phyloP scores from a whole-genome alignment of 2,113 vertebrate species.

The Coregonus clupeaformis region DNA sequence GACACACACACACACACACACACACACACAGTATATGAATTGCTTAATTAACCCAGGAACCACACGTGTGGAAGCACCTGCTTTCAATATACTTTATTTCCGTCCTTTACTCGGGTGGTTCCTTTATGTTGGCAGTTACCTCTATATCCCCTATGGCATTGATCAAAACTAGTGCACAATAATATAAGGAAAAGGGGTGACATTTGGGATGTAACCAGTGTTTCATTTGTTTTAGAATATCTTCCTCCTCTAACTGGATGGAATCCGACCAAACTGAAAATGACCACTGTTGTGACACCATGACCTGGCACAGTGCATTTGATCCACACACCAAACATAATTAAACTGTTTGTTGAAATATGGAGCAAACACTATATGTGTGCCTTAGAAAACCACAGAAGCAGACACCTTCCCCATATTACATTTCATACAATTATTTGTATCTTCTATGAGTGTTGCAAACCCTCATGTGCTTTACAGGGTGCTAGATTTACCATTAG shows the following conservation, averaged over 20 bases:
- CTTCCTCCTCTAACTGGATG: constrained; percentile 10
- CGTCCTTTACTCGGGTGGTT: no score
- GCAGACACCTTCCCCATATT: constrained; percentile 24
- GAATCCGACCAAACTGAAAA: neutral
- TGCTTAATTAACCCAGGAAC: no score
- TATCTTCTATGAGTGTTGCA: constrained; percentile 22
- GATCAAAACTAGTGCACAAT: no score
- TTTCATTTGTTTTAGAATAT: no score
- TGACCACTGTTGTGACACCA: neutral
- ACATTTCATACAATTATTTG: constrained; percentile 29
- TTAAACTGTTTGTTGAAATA: neutral
- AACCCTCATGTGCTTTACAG: constrained; percentile 30
- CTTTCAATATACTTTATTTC: no score
- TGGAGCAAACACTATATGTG: constrained; percentile 11
- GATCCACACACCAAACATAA: constrained; percentile 7
- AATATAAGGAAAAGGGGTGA: no score
- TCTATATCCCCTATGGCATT: no score
- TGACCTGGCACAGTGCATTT: neutral
- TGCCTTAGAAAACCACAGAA: neutral
- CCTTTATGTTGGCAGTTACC: no score
- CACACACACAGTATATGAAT: no score
- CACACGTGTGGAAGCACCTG: no score
- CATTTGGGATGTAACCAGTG: no score
- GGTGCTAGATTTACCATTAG: constrained; percentile 29
- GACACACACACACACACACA: no score